Evolutionary conservation across 2,888 invertebrate genomes (phyloP).

Genomic region (Orthosia gothica): DNA sequence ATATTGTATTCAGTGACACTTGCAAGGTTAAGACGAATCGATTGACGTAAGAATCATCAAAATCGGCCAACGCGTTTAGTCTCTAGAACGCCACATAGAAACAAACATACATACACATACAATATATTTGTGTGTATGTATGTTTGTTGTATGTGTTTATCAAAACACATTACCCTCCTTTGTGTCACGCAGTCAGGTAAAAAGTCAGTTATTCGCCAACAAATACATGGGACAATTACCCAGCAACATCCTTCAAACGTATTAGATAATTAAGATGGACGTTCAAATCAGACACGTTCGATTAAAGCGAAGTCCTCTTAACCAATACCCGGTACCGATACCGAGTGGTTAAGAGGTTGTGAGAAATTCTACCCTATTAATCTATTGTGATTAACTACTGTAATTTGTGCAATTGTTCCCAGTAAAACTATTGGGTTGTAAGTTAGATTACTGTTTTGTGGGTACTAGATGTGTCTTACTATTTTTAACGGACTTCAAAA

Average conservation of each 20-base stretch:
- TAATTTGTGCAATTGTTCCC: conserved; percentile 10
- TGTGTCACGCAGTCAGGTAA: too few relatives aligned
- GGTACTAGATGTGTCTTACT: background rate
- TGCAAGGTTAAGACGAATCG: too few relatives aligned
- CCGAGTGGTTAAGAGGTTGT: conserved; percentile 22
- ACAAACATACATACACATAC: too few relatives aligned
- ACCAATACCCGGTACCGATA: conserved; percentile 14
- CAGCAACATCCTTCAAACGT: conserved; percentile 4
- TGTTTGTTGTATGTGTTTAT: too few relatives aligned
- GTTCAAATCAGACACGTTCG: conserved; percentile 29
- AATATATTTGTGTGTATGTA: too few relatives aligned
- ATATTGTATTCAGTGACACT: too few relatives aligned
- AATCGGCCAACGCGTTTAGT: too few relatives aligned
- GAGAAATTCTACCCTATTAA: conserved; percentile 31
- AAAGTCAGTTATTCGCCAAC: too few relatives aligned
- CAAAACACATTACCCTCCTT: too few relatives aligned
- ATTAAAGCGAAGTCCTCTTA: conserved; percentile 29
- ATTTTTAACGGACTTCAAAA: too few relatives aligned
- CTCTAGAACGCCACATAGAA: too few relatives aligned
- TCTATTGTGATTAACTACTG: background rate
- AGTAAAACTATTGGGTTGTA: conserved; percentile 2
- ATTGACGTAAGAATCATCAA: too few relatives aligned
- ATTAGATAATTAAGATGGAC: conserved; percentile 20
- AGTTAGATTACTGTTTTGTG: background rate
- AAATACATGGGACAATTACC: conserved; percentile 13